Evolutionary conservation across 2,113 vertebrate species (phyloP).

Genomic region (Cyphomyrus discorhynchus): DNA sequence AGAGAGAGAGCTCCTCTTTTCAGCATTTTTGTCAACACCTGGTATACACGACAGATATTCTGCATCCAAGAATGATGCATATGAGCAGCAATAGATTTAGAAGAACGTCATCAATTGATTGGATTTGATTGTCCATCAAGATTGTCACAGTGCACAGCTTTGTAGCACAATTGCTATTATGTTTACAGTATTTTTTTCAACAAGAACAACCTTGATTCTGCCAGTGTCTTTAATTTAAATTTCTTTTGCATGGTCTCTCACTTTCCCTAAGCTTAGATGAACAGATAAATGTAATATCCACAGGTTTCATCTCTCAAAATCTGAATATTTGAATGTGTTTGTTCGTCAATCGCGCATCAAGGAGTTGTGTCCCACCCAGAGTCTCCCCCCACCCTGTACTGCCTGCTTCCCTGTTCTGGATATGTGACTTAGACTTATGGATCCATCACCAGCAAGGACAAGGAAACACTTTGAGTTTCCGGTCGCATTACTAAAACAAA

Average conservation of each 20-base stretch:
- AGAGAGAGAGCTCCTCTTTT: constrained; percentile 16
- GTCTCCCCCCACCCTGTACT: neutral
- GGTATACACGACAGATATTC: neutral
- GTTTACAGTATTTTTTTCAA: neutral
- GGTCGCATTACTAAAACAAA: neutral
- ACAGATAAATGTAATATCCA: neutral
- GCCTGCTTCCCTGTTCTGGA: neutral
- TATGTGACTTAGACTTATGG: neutral
- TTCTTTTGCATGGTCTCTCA: neutral
- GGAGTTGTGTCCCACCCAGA: neutral
- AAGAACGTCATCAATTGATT: neutral
- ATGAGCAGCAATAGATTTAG: neutral
- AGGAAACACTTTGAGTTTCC: neutral
- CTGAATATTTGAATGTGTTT: neutral
- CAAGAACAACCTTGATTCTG: neutral
- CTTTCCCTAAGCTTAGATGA: neutral
- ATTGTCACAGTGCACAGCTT: neutral
- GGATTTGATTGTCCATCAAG: neutral
- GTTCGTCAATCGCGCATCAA: neutral
- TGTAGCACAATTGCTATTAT: neutral
- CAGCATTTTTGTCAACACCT: neutral
- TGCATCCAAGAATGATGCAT: neutral
- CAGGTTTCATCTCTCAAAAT: neutral
- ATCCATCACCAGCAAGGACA: neutral
- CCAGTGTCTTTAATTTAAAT: neutral